Evolutionary conservation across 2,797 vertebrate genomes (phyloP), one percentile per base, ranked within the genome.

Genomic region (Gallirallus australis): DNA sequence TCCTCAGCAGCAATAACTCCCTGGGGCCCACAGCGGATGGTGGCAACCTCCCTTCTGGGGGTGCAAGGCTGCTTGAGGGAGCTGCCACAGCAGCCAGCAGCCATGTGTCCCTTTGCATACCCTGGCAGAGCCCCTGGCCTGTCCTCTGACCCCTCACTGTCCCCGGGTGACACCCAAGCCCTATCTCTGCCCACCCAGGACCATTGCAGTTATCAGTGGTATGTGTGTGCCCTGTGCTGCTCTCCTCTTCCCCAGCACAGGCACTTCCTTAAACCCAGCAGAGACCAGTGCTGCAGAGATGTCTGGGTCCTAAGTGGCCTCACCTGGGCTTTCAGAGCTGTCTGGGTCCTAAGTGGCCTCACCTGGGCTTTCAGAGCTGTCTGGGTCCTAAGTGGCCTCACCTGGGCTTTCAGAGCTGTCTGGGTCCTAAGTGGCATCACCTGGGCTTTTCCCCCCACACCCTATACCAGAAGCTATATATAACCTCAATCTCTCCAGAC

Each of bases 161-260:
- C 54, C 14, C 30, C 2, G 7, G 54, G 72, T 48, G 50, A 64
- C 25, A 9, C 5, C 35, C 27, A 24, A 48, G 14, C 30, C 2
- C 0, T 23, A 1, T 8, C 35, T 8, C 1, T 2, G 37, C 18
- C 73, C 56, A 28, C 30, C 59, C 13, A 50, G 53, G 13, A 76
- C n/a, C 57, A 11, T 6, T 48, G 6, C 1, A 3, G 31, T 6
- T 14, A 1, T 2, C 23, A 9, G 37, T 2, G 23, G 6, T 30
- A 2, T 3, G 10, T 37, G n/a, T 15, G 7, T 24, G 47, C 23
- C 47, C 48, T 7, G 11, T 17, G 18, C 42, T 42, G 18, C 42
- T 42, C 42, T 9, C 9, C 9, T 6, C 9, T 10, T 6, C 19
- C 15, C 21, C 15, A 4, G 3, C 4, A 7, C 28, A 3, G 3